phyloP scores from a whole-genome alignment of 1,140 invertebrate species.

The Drosophila subobscura region DNA sequence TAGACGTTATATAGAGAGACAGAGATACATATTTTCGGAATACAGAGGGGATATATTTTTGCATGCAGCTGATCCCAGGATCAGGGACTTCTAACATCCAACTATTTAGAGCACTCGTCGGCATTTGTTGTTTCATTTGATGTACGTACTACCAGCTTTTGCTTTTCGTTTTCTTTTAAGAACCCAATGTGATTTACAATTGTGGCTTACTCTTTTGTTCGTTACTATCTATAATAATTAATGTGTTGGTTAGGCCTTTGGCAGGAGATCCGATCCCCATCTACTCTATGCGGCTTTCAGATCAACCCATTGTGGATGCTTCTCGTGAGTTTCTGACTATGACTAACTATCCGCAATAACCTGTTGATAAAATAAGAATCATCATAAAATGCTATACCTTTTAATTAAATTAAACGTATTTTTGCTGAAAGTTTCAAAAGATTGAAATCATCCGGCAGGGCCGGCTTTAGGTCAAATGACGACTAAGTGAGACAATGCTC shows the following conservation, averaged over 20 bases:
- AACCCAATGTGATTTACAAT: conserved; percentile 72
- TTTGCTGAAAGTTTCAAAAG: too few relatives aligned
- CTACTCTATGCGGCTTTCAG: conserved; percentile 40
- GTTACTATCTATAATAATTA: conserved; percentile 58
- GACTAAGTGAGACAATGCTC: too few relatives aligned
- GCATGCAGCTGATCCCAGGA: conserved; percentile 45
- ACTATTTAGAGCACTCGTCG: conserved; percentile 32
- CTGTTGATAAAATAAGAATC: conserved; percentile 55
- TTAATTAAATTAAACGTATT: not conserved
- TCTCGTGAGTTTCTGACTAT: conserved; percentile 35
- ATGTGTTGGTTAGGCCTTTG: conserved; percentile 42
- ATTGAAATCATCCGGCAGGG: too few relatives aligned
- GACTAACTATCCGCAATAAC: conserved; percentile 59
- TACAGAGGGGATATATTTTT: conserved; percentile 58
- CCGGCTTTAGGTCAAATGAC: too few relatives aligned
- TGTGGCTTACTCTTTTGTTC: conserved; percentile 72
- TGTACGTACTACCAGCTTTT: conserved; percentile 35
- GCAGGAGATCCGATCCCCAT: conserved; percentile 20
- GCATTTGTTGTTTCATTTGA: conserved; percentile 43
- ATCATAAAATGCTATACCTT: conserved; percentile 56
- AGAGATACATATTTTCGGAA: conserved; percentile 40
- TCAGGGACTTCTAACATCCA: conserved; percentile 13
- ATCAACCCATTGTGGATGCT: conserved; percentile 40
- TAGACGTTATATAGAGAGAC: conserved; percentile 33
- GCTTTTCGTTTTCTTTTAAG: conserved; percentile 38